phyloP scores from a whole-genome alignment of 2,113 vertebrate species.

The Psephotus haematonotus region DNA sequence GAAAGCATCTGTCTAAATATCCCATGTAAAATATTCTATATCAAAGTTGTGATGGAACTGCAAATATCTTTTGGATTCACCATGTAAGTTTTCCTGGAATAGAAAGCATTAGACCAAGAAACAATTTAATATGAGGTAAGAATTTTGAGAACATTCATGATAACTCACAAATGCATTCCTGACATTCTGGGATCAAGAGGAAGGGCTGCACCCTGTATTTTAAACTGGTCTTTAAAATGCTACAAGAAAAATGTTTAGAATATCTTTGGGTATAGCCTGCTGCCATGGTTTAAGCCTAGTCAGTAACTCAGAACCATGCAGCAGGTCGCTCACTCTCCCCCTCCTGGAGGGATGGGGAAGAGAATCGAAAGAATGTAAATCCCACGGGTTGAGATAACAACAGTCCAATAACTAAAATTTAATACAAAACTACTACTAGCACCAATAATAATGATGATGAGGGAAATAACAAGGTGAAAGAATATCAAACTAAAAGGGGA shows the following conservation, averaged over 20 bases:
- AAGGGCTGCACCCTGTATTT: neutral
- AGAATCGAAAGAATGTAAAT: neutral
- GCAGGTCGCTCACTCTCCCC: neutral
- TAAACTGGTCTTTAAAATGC: neutral
- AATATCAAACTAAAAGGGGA: neutral
- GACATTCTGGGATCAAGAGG: neutral
- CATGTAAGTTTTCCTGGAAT: neutral
- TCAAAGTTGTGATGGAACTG: neutral
- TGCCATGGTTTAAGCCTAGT: neutral
- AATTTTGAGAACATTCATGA: neutral
- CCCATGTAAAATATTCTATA: neutral
- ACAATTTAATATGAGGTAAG: neutral
- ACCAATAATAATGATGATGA: neutral
- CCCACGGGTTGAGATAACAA: neutral
- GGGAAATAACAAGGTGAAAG: neutral
- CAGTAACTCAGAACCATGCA: neutral
- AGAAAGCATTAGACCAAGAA: neutral
- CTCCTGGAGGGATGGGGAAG: neutral
- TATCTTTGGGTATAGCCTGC: neutral
- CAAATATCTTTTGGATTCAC: conserved; percentile 6
- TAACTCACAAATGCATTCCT: neutral
- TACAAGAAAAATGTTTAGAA: neutral
- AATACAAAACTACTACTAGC: neutral
- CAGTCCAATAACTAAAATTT: neutral
- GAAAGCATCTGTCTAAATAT: neutral